Evolutionary conservation across 2,113 vertebrate species (phyloP).

Genomic region (Kryptolebias marmoratus): DNA sequence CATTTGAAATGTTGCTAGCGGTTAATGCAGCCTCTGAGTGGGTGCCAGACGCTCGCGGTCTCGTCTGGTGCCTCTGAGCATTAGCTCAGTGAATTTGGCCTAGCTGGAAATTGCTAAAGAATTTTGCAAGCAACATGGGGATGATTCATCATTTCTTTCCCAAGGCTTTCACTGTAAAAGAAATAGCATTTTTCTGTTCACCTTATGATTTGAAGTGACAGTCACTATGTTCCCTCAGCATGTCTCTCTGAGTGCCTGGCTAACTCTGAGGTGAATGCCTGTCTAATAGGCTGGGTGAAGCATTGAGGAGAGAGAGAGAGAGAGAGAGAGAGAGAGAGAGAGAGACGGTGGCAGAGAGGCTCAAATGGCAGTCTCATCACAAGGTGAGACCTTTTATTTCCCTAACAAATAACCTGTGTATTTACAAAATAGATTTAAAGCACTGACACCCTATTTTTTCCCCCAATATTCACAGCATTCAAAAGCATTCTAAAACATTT

Average conservation of each 20-base stretch:
- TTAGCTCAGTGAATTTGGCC: conserved; percentile 26
- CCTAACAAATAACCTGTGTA: too few relatives aligned
- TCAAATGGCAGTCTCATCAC: too few relatives aligned
- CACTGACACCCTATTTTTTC: too few relatives aligned
- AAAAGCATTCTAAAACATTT: too few relatives aligned
- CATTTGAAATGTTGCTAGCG: conserved; percentile 13
- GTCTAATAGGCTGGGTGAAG: conserved; percentile 45
- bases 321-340: conserved; percentile 6
- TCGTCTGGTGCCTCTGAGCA: conserved; percentile 23
- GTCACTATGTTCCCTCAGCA: conserved; percentile 50
- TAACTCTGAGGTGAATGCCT: conserved; percentile 40
- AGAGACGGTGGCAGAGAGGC: too few relatives aligned
- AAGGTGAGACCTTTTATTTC: too few relatives aligned
- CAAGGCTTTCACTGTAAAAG: conserved; percentile 44
- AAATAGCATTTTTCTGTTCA: conserved; percentile 55
- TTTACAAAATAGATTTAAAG: too few relatives aligned
- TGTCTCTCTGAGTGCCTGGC: conserved; percentile 48
- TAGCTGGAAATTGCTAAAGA: conserved; percentile 26
- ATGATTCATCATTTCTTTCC: conserved; percentile 48
- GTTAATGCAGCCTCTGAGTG: conserved; percentile 30
- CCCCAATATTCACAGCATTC: too few relatives aligned
- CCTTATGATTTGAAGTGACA: conserved; percentile 56
- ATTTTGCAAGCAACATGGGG: conserved; percentile 39
- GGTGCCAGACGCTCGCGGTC: conserved; percentile 27
- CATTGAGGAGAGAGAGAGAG: conserved; percentile 38